Base-by-base conservation (phyloP, 2,797 vertebrate genomes). In the Pseudomugil gertrudae region DNA sequence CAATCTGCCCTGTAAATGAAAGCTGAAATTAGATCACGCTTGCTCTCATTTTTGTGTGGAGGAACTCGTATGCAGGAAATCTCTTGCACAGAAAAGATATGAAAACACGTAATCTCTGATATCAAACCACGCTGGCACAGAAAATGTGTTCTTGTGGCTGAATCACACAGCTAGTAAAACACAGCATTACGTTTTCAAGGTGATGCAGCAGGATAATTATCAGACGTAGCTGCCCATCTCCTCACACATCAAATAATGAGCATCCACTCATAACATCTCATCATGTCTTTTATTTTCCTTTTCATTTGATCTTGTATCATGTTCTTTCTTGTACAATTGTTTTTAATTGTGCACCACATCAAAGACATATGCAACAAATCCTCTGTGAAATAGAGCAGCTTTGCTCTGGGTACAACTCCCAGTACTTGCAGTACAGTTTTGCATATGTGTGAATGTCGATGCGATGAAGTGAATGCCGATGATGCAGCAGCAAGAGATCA, bases 1-100 rank as follows among this genome's bases (percentile, higher is more conserved):
- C 78, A 84, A 79, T 78, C 59, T 82, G 73, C 70, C 72, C 83
- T 69, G 79, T 84, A 87, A 87, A 88, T 87, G 78, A 91, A 90
- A 74, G 76, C 51, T 74, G 84, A 84, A 88, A 90, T 90, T 85
- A 84, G 75, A 91, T 91, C 81, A 81, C 53, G 74, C 69, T 83
- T 80, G 74, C 72, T 68, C 67, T 79, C 56, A 65, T 80, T 63
- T 60, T 83, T 74, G 82, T 77, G 78, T 69, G 9, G 69, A 82
- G 56, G 69, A 63, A 66, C 76, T 73, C 13, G 45, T 38, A 9
- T 72, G 62, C 26, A 68, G 29, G 5, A 29, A 71, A 53, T 57
- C 64, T 74, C 81, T 79, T 79, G 69, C 81, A 81, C 70, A 78
- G 74, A 62, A 70, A 21, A 5, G n/a, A 24, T 57, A 60, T 66